A percentile compares a stretch with the other conserved stretches of the same genome.
Conservation (phyloP, 2,113 vertebrate genomes). For the Halichoeres trimaculatus region DNA sequence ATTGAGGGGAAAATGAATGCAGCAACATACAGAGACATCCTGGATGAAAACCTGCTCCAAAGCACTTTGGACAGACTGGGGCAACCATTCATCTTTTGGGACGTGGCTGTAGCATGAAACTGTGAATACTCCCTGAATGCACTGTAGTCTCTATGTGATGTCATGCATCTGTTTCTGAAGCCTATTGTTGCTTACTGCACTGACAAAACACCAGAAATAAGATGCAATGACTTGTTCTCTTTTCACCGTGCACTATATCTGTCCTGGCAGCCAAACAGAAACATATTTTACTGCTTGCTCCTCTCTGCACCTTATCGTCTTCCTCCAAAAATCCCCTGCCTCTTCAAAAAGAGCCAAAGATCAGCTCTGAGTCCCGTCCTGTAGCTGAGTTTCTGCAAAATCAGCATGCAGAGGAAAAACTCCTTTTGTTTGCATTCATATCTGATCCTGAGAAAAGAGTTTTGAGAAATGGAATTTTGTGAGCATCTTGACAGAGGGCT, state of each 20-base stretch:
- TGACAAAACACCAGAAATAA: neutral
- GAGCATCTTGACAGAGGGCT: neutral
- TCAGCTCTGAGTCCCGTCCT: slow-evolving; percentile 23
- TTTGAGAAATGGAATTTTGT: slow-evolving; percentile 13
- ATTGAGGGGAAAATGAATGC: no score
- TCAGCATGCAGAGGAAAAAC: slow-evolving; percentile 38
- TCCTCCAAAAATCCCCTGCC: slow-evolving; percentile 7
- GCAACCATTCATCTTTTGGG: no score
- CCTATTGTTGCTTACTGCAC: neutral
- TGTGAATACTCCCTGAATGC: no score
- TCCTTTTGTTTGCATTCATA: slow-evolving; percentile 16
- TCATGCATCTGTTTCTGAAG: no score
- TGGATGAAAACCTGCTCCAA: no score
- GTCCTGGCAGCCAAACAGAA: slow-evolving; percentile 26
- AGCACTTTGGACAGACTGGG: no score
- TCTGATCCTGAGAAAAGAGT: slow-evolving; percentile 15
- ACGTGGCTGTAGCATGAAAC: no score
- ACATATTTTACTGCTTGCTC: slow-evolving; percentile 20
- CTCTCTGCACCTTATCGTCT: slow-evolving; percentile 24
- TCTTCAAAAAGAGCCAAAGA: slow-evolving; percentile 32
- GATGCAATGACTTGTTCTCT: slow-evolving; percentile 2
- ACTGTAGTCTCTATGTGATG: no score
- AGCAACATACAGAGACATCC: no score
- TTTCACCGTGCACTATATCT: slow-evolving; percentile 21
- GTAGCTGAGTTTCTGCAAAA: neutral